Base-by-base conservation (phyloP, 2,113 vertebrate genomes). In the Strix aluco region DNA sequence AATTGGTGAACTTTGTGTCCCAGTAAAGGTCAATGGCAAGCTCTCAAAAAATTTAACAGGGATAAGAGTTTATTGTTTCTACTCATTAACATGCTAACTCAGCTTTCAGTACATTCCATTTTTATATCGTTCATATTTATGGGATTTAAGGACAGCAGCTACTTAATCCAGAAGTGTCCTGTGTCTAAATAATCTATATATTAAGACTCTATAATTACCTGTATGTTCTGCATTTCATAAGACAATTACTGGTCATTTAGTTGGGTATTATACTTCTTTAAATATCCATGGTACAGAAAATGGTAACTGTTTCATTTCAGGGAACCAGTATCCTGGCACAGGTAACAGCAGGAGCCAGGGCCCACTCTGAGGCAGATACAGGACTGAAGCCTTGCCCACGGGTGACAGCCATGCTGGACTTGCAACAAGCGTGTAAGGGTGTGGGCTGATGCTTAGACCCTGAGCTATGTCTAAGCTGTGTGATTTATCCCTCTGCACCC, bases 341-440 rank as follows among this genome's bases (percentile, higher is more conserved):
- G 13, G 15, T 15, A 65, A 42, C 11, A 63, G 49, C 10, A 61
- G 62, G 17, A 58, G 34, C 13, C 3, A 4, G 8, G 5, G 3
- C 4, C 2, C 10, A 12, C 40, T 44, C 44, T 46, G 58, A 90
- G 47, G 13, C 22, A 69, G 11, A 36, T 10, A 32, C 13, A 70
- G 13, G 34, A 72, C 32, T 15, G 46, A 59, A 54, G 3, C 6
- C 32, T 67, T 84, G 59, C 18, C 52, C 44, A 20, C 1, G 2
- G 61, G 20, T 1, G 4, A 83, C 25, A 51, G 51, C 42, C 51
- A 20, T 7, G 10, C 13, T 16, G 69, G 55, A 46, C 20, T 74
- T 87, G 27, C n/a, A 42, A 27, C 0, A 1, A 69, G 3, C 1
- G 2, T 19, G 7, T 15, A 26, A 15, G 10, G 9, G 6, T 20